Evolutionary conservation across 2,113 vertebrate genomes (phyloP).

Genomic region (Corythoichthys intestinalis): DNA sequence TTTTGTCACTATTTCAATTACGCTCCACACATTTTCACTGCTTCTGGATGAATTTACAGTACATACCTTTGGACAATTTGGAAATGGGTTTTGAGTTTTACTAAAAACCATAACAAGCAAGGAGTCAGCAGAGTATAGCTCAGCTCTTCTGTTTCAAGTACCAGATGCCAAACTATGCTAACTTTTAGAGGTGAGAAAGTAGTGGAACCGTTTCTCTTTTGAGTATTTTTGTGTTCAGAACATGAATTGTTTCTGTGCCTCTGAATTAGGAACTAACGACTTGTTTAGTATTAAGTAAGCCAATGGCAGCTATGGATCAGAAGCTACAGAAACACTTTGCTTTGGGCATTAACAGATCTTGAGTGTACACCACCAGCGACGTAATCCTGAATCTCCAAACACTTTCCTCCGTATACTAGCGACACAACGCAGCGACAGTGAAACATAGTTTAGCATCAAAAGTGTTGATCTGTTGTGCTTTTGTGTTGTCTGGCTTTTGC

Average conservation of each 20-base stretch:
- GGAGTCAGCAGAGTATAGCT: neutral
- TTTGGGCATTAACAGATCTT: slow-evolving; percentile 6
- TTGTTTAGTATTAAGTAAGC: slow-evolving; percentile 9
- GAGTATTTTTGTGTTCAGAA: neutral
- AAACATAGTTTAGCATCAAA: slow-evolving; percentile 27
- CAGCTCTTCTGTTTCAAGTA: no score
- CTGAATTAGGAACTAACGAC: neutral
- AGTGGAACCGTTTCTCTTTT: neutral
- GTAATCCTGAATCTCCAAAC: slow-evolving; percentile 11
- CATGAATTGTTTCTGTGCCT: neutral
- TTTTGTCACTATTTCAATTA: neutral
- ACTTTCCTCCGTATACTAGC: slow-evolving; percentile 6
- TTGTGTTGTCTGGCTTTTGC: slow-evolving; percentile 39
- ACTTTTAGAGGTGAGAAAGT: neutral
- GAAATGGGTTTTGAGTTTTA: neutral
- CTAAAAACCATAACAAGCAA: neutral
- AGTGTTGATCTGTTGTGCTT: slow-evolving; percentile 52
- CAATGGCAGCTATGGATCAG: slow-evolving; percentile 54
- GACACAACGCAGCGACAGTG: slow-evolving; percentile 24
- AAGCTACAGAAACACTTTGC: slow-evolving; percentile 20
- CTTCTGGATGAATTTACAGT: neutral
- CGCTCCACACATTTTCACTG: neutral
- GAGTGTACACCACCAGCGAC: slow-evolving; percentile 19
- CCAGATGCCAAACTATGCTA: slow-evolving; percentile 2
- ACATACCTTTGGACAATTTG: neutral